These are phyloP conservation scores for Pristis pectinata DNA, from an alignment of 2,797 vertebrate species.

Conservation along the genomic window DNA sequence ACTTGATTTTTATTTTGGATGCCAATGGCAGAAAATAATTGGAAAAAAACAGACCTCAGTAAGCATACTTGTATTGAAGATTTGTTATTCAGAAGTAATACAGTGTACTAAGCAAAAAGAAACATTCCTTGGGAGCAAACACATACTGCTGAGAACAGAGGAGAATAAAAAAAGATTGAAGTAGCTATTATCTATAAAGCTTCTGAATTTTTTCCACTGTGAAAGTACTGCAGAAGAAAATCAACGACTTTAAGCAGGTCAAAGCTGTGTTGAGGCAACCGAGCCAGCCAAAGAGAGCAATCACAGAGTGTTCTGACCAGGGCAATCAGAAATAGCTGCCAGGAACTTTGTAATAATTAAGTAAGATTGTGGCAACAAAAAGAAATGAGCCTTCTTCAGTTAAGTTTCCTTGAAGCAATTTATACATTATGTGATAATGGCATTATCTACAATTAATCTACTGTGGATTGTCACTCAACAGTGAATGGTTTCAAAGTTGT, in stretches of 20 bases:
- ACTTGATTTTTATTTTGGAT: background rate
- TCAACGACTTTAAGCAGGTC: background rate
- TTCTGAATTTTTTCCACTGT: background rate
- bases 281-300: background rate
- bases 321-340: background rate
- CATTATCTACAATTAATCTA: background rate
- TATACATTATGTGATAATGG: background rate
- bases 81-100: background rate
- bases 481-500: constrained; percentile 10
- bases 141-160: background rate
- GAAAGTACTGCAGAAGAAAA: background rate
- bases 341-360: background rate
- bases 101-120: background rate
- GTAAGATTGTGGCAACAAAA: background rate
- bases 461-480: background rate
- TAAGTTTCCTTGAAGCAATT: constrained; percentile 25
- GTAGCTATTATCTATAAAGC: background rate
- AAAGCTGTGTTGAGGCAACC: constrained; percentile 6
- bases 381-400: background rate
- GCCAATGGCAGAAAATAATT: background rate
- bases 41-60: background rate
- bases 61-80: background rate
- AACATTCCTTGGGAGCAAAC: background rate
- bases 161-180: no score
- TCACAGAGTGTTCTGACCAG: background rate